Evolutionary conservation across 2,888 invertebrate species (phyloP), one percentile per base, ranked within the genome.

Genomic region (Meganola albula): DNA sequence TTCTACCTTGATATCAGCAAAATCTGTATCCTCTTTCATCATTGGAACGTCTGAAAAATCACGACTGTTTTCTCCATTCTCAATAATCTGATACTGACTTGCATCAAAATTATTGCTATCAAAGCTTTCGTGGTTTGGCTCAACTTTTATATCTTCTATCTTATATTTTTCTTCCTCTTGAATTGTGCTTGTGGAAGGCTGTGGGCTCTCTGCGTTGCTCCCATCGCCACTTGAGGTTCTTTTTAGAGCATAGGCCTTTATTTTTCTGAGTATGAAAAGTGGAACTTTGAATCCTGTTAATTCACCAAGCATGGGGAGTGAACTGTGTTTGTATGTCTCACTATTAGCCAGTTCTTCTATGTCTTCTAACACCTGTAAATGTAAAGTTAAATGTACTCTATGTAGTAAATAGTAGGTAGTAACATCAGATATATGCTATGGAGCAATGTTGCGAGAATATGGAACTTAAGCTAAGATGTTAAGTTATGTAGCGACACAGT

Each of bases 261-360:
- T 92, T 77, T 94, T 94, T 38, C 89, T 87, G 18, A 92, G 59
- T 88, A 94, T 91, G 72, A 92, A 92, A 11, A 88, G 86, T 6
- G 94, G 94, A 1, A 92, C 91, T 64, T 90, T 89, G 63, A 94
- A 94, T 1, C 93, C 93, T 37, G 90, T 89, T 39, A 94, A 69
- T 58, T 93, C 92, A 26, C 90, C 89, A 10, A 90, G 72, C 69
- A 90, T 87, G 11, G 90, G 85, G 36, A 90, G 80, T 1, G 90
- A 89, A 53, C 78, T 90, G 59, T 89, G 88, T 57, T 87, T 87
- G 56, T 93, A 94, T 43, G 93, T 92, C 37, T 93, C 93, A 46
- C 90, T 90, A 42, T 89, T 87, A 5, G 92, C 90, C 33, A 94
- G 75, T 58, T 93, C 92, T 71, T 90, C 88, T 26, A 94, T 92